Conservation (phyloP, 2,888 invertebrate genomes). For the Lycaena phlaeas region DNA sequence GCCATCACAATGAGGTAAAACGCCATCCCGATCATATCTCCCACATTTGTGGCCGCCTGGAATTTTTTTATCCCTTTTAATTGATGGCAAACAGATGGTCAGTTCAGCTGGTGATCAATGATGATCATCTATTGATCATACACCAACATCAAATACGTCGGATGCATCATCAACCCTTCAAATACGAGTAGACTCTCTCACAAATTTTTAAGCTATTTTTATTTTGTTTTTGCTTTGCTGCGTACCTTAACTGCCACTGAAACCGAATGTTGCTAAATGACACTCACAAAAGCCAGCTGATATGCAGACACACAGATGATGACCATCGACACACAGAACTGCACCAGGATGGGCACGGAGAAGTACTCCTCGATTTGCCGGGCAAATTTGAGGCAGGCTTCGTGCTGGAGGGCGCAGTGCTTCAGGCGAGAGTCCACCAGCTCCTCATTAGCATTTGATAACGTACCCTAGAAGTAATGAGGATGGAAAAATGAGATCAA, state of each 20-base stretch:
- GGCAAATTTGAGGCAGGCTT: constrained; percentile 31
- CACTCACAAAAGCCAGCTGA: constrained; percentile 50
- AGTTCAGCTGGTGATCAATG: no score
- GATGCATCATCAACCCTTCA: no score
- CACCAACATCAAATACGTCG: no score
- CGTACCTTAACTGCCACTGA: no score
- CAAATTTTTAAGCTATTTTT: no score
- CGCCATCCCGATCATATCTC: constrained; percentile 38
- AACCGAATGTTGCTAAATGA: no score
- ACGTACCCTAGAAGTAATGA: constrained; percentile 21
- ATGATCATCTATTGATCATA: no score
- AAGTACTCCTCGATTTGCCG: constrained; percentile 38
- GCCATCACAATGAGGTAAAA: constrained; percentile 43
- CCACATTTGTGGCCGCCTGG: constrained; percentile 31
- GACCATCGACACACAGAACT: constrained; percentile 50
- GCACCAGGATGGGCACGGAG: constrained; percentile 42
- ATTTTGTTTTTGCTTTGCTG: no score
- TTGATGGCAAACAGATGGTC: no score
- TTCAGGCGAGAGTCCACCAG: constrained; percentile 25
- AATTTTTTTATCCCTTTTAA: no score
- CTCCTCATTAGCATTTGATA: constrained; percentile 25
- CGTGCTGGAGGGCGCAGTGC: constrained; percentile 31
- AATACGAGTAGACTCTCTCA: no score
- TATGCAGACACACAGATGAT: constrained; percentile 63
- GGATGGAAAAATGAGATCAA: no score